Base-by-base conservation (phyloP, 1,140 invertebrate species). In the Heliconius hermathena region DNA sequence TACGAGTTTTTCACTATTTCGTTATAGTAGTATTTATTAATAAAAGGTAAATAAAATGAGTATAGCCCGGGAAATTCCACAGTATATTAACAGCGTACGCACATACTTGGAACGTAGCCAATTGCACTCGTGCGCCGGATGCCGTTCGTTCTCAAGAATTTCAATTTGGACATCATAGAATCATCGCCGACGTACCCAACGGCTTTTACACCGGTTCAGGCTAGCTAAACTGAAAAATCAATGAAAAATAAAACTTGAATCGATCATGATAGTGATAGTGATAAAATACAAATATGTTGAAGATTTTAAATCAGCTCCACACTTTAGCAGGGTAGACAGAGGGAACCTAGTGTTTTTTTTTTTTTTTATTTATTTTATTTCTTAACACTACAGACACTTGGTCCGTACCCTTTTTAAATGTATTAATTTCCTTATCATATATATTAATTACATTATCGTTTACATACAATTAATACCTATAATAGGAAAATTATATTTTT, bases 51-150 rank as follows among this genome's bases (percentile, higher is more conserved):
- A 85, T 88, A 87, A 89, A 87, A 85, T 84, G 73, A 82, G 81
- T 84, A 76, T 87, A 85, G 84, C 78, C 77, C 80, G 84, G 88
- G 87, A 83, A 86, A 89, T 91, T 90, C 91, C 90, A 89, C 84
- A 87, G 79, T 81, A 86, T 82, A 84, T 90, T 91, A 90, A 85
- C 87, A 79, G 84, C 82, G 87, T 81, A 77, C 80, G 85, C 80
- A 84, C 89, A 90, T 91, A 87, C 36, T 89, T 93, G 91, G 90
- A 89, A 13, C n/a, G 3, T 8, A 8, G 88, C 91, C 91, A 92
- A 84, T 73, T 93, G 91, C 91, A 93, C 84, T 88, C 87, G 84
- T 85, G 83, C 85, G 84, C 88, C 88, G 89, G 88, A 90, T 89
- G 85, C 87, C 86, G 84, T 80, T 81, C 82, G 81, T 76, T 81